A percentile compares a stretch with the other conserved stretches of the same genome.
Conservation (phyloP, 2,888 invertebrate species). For the Syrista parreyssii region DNA sequence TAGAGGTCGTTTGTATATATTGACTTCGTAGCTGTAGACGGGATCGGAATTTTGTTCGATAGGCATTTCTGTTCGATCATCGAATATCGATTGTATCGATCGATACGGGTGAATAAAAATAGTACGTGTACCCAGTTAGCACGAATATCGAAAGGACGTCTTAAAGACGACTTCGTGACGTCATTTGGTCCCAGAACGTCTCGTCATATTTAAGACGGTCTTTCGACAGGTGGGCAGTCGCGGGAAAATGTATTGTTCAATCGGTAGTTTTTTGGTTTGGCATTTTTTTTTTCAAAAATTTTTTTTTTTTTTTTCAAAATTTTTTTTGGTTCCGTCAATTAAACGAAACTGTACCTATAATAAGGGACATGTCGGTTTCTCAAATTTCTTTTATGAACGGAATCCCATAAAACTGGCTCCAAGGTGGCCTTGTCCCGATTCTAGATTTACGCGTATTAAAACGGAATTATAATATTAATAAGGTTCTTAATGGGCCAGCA, state of each 20-base stretch:
- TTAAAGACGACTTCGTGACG: no score
- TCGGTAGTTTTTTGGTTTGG: no score
- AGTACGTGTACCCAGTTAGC: no score
- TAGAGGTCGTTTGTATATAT: slow-evolving; percentile 10
- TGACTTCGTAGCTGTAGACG: background rate
- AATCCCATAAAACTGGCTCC: slow-evolving; percentile 34
- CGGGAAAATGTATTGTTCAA: no score
- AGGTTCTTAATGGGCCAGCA: slow-evolving; percentile 45
- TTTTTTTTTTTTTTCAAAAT: background rate
- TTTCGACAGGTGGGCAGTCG: no score
- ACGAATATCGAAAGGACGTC: no score
- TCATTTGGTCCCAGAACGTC: no score
- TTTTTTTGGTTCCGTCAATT: background rate
- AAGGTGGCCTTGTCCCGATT: slow-evolving; percentile 53
- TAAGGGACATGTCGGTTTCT: background rate
- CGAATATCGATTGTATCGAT: background rate
- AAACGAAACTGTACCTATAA: no score
- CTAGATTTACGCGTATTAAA: slow-evolving; percentile 58
- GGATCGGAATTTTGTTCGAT: background rate
- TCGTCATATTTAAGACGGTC: no score
- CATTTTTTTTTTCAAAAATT: background rate
- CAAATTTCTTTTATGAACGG: slow-evolving; percentile 23
- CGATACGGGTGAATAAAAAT: no score
- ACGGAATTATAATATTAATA: slow-evolving; percentile 58
- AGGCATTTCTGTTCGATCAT: background rate